A percentile compares a stretch with the other conserved stretches of the same genome.
Conservation (phyloP, 1,140 invertebrate genomes). For the Eubasilissa regina region DNA sequence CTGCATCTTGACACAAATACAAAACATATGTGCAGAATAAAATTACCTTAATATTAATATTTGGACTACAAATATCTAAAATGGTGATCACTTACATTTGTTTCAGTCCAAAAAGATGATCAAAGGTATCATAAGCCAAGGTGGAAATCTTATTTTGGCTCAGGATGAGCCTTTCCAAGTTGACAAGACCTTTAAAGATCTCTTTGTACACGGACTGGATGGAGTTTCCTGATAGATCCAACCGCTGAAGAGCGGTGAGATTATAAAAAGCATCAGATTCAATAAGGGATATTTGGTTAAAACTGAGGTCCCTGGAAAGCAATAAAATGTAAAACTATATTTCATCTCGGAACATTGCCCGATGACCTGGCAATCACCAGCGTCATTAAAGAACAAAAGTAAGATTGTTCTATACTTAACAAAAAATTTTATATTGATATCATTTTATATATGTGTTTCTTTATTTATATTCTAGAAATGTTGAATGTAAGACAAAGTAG, state of each 20-base stretch:
- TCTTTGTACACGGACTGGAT: conserved; percentile 76
- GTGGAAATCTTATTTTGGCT: conserved; percentile 80
- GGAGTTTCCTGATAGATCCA: conserved; percentile 80
- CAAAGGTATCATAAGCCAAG: conserved; percentile 79
- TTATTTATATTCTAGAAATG: too few relatives aligned
- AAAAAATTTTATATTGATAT: too few relatives aligned
- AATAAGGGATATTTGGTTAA: conserved; percentile 84
- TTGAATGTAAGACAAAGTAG: too few relatives aligned
- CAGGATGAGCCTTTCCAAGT: conserved; percentile 78
- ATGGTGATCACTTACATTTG: conserved; percentile 77
- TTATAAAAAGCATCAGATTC: conserved; percentile 82
- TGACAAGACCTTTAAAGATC: conserved; percentile 76
- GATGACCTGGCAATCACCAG: too few relatives aligned
- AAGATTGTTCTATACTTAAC: too few relatives aligned
- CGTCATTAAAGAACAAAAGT: too few relatives aligned
- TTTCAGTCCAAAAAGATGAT: conserved; percentile 76
- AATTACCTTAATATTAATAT: too few relatives aligned
- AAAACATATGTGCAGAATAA: too few relatives aligned
- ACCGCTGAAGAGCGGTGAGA: conserved; percentile 77
- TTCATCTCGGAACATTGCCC: too few relatives aligned
- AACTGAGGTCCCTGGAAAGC: conserved; percentile 79
- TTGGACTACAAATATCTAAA: too few relatives aligned
- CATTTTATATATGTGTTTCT: too few relatives aligned
- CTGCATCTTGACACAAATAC: too few relatives aligned
- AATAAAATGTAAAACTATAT: conserved; percentile 18